A percentile compares a stretch with the other conserved stretches of the same genome.
phyloP scores from a whole-genome alignment of 2,888 invertebrate genomes.

The Harpalus rufipes region DNA sequence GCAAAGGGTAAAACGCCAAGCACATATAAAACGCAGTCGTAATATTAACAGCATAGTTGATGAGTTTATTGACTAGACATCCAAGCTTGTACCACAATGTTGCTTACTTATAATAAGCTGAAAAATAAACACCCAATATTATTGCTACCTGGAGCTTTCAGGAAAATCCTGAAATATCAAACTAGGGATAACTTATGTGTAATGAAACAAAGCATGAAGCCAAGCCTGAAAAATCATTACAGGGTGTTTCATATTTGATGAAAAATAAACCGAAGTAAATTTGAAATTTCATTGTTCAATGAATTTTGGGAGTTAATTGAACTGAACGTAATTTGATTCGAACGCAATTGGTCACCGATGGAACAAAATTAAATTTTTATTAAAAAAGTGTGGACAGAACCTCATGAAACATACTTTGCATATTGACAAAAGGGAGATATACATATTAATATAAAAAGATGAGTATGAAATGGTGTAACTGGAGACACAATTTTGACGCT shows the following conservation, averaged over 20 bases:
- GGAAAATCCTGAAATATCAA: not conserved
- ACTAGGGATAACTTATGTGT: not conserved
- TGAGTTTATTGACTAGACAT: not conserved
- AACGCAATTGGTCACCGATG: not conserved
- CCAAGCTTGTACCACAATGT: not conserved
- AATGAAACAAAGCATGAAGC: constrained; percentile 2
- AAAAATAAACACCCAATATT: not conserved
- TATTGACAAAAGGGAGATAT: not conserved
- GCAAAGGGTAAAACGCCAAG: too few relatives aligned
- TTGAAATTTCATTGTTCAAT: not conserved
- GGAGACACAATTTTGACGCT: not conserved
- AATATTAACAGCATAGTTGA: not conserved
- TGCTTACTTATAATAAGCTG: not conserved
- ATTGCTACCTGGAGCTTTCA: not conserved
- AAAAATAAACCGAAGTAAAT: not conserved
- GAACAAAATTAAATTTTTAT: constrained; percentile 1
- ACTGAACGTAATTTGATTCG: not conserved
- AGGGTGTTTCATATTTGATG: constrained; percentile 2
- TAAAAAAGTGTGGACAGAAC: not conserved
- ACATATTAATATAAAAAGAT: not conserved
- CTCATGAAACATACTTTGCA: not conserved
- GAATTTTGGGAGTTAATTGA: not conserved
- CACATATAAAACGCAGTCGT: not conserved
- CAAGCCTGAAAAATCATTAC: constrained; percentile 5
- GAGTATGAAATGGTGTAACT: not conserved